Conservation (phyloP, 1,140 invertebrate genomes). For the Maconellicoccus hirsutus region DNA sequence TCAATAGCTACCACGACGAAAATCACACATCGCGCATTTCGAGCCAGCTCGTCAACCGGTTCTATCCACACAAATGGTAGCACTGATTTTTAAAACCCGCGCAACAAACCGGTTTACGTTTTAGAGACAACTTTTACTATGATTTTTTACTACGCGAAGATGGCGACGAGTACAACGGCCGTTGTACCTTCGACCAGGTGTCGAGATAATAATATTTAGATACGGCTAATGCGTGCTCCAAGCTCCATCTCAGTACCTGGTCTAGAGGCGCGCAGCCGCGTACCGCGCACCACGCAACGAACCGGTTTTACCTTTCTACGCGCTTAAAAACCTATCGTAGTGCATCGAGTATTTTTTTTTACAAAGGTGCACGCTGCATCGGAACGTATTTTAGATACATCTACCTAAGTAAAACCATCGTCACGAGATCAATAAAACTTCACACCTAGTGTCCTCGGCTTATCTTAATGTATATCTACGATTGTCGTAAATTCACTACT, state of each 20-base stretch:
- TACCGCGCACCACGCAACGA: not conserved
- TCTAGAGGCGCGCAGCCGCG: not conserved
- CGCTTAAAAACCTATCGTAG: too few relatives aligned
- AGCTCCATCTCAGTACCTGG: not conserved
- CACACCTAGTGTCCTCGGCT: not conserved
- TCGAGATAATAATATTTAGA: conserved; percentile 18
- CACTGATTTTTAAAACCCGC: not conserved
- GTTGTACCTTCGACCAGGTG: not conserved
- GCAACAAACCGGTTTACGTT: not conserved
- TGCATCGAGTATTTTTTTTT: too few relatives aligned
- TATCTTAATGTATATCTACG: not conserved
- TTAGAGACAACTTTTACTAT: not conserved
- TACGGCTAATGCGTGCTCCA: conserved; percentile 15
- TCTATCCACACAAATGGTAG: not conserved
- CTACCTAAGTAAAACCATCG: too few relatives aligned
- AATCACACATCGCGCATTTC: too few relatives aligned
- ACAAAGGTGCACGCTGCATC: not conserved
- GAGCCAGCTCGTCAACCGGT: too few relatives aligned
- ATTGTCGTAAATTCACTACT: not conserved
- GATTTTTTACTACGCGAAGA: not conserved
- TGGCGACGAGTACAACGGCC: not conserved
- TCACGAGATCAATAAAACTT: not conserved
- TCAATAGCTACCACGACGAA: too few relatives aligned
- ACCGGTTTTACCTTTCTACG: not conserved
- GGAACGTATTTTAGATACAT: not conserved